Evolutionary conservation across 1,140 invertebrate species (phyloP).

Genomic region (Habropoda laboriosa): DNA sequence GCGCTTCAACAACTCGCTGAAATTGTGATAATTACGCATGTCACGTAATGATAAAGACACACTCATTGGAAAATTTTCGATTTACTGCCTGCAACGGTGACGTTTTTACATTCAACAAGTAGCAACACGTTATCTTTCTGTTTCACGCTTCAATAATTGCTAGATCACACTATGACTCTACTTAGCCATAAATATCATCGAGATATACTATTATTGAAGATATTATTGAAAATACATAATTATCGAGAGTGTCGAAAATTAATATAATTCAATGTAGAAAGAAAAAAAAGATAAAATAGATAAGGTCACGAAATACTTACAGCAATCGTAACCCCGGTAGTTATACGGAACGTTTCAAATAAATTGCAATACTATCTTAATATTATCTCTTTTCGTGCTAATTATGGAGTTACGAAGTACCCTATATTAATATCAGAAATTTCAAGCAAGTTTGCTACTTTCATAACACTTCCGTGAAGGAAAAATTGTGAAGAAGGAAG

Average conservation of each 20-base stretch:
- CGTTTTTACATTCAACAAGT: not conserved
- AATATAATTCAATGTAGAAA: no score
- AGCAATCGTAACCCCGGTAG: not conserved
- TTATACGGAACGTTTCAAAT: not conserved
- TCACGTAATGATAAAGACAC: not conserved
- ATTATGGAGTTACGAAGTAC: not conserved
- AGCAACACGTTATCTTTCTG: not conserved
- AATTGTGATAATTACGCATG: conserved; percentile 16
- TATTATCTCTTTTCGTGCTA: not conserved
- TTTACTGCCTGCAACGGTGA: not conserved
- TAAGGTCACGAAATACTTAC: not conserved
- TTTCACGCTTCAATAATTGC: not conserved
- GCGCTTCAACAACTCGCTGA: not conserved
- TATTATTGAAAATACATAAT: no score
- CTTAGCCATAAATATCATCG: no score
- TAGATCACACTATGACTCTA: not conserved
- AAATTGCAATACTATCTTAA: not conserved
- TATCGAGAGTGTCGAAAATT: no score
- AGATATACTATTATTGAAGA: no score
- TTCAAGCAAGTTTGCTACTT: not conserved
- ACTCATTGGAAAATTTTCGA: conserved; percentile 36
- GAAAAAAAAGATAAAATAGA: not conserved
- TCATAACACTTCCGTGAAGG: not conserved
- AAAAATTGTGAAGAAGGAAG: not conserved
- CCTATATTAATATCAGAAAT: not conserved